Evolutionary conservation across 2,113 vertebrate species (phyloP).

Genomic region (Entomyzon cyanotis): DNA sequence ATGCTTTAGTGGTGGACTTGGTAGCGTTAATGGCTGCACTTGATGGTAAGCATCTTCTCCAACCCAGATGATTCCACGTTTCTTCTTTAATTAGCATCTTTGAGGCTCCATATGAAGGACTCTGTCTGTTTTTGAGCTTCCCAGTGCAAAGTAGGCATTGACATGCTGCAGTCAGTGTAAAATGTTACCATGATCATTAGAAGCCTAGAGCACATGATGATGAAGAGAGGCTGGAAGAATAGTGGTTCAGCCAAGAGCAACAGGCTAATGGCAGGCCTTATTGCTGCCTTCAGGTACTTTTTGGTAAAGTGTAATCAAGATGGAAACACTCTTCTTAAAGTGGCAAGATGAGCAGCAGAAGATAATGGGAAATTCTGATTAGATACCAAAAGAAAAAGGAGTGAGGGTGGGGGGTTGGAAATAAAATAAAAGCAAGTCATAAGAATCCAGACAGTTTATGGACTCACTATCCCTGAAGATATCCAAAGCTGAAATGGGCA

Average conservation of each 20-base stretch:
- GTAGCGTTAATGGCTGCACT: background rate
- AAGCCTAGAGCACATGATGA: accelerated
- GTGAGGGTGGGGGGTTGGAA: accelerated
- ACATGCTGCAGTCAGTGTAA: background rate
- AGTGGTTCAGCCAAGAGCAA: background rate
- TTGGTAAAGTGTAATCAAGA: background rate
- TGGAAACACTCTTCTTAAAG: background rate
- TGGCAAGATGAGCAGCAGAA: background rate
- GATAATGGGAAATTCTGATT: background rate
- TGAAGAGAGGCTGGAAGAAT: background rate
- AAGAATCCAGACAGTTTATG: background rate
- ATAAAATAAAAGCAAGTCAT: background rate
- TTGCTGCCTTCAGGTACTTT: background rate
- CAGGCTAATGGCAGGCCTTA: background rate
- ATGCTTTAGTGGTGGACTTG: background rate
- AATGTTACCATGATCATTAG: background rate
- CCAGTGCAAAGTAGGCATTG: background rate
- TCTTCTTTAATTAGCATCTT: background rate
- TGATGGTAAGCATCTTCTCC: background rate
- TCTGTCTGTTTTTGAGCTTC: background rate
- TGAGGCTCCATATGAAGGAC: background rate
- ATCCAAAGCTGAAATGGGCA: background rate
- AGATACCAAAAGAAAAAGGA: background rate
- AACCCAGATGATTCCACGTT: background rate
- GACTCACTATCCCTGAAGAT: background rate